A percentile compares a stretch with the other conserved stretches of the same genome.
Evolutionary conservation across 2,888 invertebrate species (phyloP).

Genomic region (Elgonia sp.): DNA sequence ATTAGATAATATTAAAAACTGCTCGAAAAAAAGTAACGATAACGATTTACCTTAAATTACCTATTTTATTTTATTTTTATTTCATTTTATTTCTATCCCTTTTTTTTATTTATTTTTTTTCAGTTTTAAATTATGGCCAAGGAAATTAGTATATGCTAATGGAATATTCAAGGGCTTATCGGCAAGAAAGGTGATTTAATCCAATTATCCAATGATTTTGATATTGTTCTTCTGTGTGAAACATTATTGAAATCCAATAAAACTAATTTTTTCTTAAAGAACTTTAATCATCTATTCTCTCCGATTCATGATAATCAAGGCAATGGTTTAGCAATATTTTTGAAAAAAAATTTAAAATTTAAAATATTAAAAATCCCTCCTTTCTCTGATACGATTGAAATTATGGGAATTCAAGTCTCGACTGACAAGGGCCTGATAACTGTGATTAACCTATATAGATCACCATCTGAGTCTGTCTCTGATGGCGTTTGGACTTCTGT

Average conservation of each 20-base stretch:
- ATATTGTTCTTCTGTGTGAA: background rate
- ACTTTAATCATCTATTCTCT: background rate
- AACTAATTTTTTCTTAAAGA: background rate
- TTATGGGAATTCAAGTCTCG: background rate
- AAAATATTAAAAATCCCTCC: background rate
- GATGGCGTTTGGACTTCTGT: background rate
- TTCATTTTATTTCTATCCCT: too few relatives aligned
- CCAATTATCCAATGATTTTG: background rate
- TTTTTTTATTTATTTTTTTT: too few relatives aligned
- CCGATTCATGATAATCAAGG: background rate
- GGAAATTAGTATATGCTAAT: background rate
- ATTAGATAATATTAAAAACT: too few relatives aligned
- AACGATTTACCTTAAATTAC: too few relatives aligned
- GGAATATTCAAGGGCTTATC: slow-evolving; percentile 15
- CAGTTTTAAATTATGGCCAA: too few relatives aligned
- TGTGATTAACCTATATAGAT: slow-evolving; percentile 16
- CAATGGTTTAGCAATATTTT: background rate
- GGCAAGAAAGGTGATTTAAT: background rate
- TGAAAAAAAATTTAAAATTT: background rate
- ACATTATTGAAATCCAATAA: background rate
- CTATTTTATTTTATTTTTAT: too few relatives aligned
- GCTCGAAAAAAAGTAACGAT: too few relatives aligned
- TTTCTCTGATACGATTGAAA: background rate
- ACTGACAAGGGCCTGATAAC: background rate
- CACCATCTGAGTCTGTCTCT: background rate